Conservation (phyloP, 1,140 invertebrate genomes). For the Drosophila repleta region DNA sequence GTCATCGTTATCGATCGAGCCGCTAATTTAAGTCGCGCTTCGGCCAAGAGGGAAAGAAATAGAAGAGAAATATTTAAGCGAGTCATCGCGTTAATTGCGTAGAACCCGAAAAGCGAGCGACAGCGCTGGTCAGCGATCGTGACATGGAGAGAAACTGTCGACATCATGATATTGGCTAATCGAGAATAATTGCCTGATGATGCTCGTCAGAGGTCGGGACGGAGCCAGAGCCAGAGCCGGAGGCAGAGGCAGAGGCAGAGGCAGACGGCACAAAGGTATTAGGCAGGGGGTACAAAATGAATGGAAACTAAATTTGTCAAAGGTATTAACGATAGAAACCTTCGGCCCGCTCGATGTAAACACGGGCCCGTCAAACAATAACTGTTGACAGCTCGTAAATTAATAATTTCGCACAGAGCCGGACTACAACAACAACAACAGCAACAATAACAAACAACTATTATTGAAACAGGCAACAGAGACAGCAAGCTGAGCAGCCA, state of each 20-base stretch:
- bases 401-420: conserved; percentile 69
- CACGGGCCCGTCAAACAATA: conserved; percentile 68
- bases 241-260: conserved; percentile 1
- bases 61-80: conserved; percentile 31
- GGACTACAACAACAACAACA: conserved; percentile 6
- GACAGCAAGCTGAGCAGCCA: conserved; percentile 50
- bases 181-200: conserved; percentile 75
- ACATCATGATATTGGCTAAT: conserved; percentile 67
- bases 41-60: background rate
- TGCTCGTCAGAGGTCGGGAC: conserved; percentile 31
- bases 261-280: background rate
- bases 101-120: conserved; percentile 40
- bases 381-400: conserved; percentile 82
- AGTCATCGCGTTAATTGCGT: conserved; percentile 72
- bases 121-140: conserved; percentile 19
- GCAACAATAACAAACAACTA: background rate
- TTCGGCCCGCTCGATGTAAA: conserved; percentile 64
- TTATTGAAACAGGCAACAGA: conserved; percentile 13
- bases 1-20: conserved; percentile 32
- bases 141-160: conserved; percentile 36
- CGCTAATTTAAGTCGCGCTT: conserved; percentile 56
- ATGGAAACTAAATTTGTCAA: conserved; percentile 63
- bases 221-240: background rate
- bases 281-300: conserved; percentile 6
- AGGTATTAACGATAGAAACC: conserved; percentile 59